These are phyloP conservation scores for Mya arenaria DNA, from an alignment of 1,140 invertebrate genomes.

Conservation along the genomic window DNA sequence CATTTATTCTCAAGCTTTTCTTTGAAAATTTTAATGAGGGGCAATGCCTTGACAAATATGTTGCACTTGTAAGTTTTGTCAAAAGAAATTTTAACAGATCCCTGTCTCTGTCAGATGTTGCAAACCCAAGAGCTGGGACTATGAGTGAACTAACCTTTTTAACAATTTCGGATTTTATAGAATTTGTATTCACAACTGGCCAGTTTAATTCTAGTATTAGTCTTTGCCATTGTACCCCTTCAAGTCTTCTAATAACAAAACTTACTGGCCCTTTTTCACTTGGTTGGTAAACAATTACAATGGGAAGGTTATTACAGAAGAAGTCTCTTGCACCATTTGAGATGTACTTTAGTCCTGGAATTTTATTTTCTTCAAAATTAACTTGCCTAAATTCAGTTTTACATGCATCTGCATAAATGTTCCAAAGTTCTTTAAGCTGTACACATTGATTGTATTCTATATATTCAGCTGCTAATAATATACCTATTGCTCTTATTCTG, in stretches of 20 bases:
- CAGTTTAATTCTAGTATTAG: neutral
- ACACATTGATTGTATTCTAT: neutral
- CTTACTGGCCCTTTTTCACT: neutral
- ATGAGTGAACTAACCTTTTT: too few relatives aligned
- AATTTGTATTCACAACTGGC: too few relatives aligned
- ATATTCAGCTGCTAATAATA: neutral
- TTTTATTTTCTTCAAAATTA: neutral
- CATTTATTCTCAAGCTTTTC: too few relatives aligned
- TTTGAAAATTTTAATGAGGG: too few relatives aligned
- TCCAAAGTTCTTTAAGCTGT: neutral
- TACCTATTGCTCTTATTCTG: neutral
- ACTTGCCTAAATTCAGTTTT: neutral
- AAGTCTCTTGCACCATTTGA: neutral
- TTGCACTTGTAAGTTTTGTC: too few relatives aligned
- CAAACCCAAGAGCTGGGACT: too few relatives aligned
- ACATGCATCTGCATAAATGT: neutral
- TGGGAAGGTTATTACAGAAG: neutral
- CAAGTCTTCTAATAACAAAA: neutral
- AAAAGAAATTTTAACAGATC: too few relatives aligned
- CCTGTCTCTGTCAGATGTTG: too few relatives aligned
- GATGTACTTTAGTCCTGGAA: neutral
- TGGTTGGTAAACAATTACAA: neutral
- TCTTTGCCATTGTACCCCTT: neutral
- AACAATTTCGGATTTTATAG: too few relatives aligned
- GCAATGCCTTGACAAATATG: too few relatives aligned